Percentiles rank a stretch among this genome's conserved stretches.
phyloP scores from a whole-genome alignment of 2,113 vertebrate genomes.

The Phaethornis superciliosus region DNA sequence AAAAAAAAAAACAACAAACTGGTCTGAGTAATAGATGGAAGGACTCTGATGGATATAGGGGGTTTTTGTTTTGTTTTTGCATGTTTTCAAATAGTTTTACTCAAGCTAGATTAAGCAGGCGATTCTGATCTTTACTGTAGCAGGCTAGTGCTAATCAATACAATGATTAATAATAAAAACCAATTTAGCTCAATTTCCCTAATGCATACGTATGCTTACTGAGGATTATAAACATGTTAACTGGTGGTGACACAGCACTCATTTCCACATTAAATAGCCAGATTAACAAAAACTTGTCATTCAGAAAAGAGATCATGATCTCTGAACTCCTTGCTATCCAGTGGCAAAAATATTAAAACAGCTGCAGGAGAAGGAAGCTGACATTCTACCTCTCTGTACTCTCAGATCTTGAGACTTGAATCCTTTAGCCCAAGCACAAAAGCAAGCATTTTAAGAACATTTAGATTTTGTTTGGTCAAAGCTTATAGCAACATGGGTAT shows the following conservation, averaged over 20 bases:
- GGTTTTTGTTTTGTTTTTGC: not conserved
- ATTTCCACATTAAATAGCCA: not conserved
- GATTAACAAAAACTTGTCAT: not conserved
- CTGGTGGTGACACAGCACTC: not conserved
- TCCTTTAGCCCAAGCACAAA: constrained; percentile 26
- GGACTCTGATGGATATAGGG: not conserved
- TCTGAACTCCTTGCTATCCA: not conserved
- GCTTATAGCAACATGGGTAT: not conserved
- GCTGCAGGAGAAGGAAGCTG: not conserved
- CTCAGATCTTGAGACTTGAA: not conserved
- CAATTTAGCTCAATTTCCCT: not conserved
- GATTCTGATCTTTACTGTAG: not conserved
- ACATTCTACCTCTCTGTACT: not conserved
- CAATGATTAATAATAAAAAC: not conserved
- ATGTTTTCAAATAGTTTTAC: not conserved
- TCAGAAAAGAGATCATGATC: not conserved
- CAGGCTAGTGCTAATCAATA: not conserved
- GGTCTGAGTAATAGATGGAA: not conserved
- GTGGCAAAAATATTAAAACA: not conserved
- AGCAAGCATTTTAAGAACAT: constrained; percentile 13
- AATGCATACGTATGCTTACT: not conserved
- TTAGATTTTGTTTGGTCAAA: not conserved
- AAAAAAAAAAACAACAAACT: too few species aligned
- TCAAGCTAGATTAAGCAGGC: not conserved
- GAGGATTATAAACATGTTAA: not conserved